Conservation (phyloP, 2,888 invertebrate genomes). For the Chorisops tibialis region DNA sequence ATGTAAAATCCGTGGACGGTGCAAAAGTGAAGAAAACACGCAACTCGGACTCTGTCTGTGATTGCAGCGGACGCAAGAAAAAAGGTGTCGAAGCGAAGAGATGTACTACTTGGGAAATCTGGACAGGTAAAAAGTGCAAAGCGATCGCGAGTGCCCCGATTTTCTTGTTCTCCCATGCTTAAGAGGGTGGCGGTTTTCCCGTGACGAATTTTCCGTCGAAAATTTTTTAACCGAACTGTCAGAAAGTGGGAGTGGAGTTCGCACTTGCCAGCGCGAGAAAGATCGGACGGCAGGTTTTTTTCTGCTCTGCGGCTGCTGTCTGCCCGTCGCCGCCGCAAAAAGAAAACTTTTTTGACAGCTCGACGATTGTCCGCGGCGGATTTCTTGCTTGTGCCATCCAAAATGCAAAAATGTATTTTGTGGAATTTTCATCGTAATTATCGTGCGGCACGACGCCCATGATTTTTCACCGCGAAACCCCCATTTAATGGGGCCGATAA, state of each 20-base stretch:
- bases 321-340: conserved; percentile 10
- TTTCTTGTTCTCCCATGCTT: too few species aligned
- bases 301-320: background rate
- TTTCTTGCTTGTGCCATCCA: conserved; percentile 28
- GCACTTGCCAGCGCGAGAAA: conserved; percentile 26
- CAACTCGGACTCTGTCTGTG: conserved; percentile 4
- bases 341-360: conserved; percentile 27
- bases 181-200: background rate
- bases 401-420: background rate
- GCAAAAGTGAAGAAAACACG: conserved; percentile 18
- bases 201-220: conserved; percentile 6
- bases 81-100: conserved; percentile 21
- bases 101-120: conserved; percentile 33
- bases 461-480: background rate
- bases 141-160: background rate
- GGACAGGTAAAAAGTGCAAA: conserved; percentile 30
- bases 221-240: conserved; percentile 30
- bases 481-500: background rate
- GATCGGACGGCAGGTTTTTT: conserved; percentile 6
- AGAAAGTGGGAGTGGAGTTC: conserved; percentile 31
- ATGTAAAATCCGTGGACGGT: conserved; percentile 18
- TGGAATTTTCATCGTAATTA: too few species aligned
- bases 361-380: too few species aligned
- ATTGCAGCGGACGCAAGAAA: conserved; percentile 15
- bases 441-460: background rate